These are phyloP conservation scores for Oligia fasciuncula DNA, from an alignment of 2,888 invertebrate genomes.

Conservation along the genomic window DNA sequence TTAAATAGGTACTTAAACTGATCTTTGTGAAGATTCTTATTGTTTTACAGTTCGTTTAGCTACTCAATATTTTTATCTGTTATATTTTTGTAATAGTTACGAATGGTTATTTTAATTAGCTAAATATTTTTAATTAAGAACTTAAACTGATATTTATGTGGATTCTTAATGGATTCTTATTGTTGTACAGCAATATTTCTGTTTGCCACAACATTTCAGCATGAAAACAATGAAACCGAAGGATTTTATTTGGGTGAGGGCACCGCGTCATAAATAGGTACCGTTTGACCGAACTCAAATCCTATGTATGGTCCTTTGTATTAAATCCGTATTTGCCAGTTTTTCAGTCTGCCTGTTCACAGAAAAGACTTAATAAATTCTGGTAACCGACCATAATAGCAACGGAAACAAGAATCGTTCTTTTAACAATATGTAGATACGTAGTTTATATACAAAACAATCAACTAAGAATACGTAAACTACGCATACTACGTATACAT, in stretches of 20 bases:
- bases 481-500: neutral
- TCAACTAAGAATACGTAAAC: constrained; percentile 13
- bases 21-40: neutral
- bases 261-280: neutral
- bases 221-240: neutral
- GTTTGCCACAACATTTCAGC: no score
- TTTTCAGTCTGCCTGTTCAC: neutral
- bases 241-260: neutral
- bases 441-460: neutral
- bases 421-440: neutral
- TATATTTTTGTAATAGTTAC: neutral
- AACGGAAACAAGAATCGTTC: neutral
- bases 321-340: neutral
- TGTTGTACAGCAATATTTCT: neutral
- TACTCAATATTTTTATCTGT: neutral
- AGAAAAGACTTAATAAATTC: no score
- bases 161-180: neutral
- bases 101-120: constrained; percentile 7
- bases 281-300: neutral
- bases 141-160: neutral
- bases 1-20: neutral
- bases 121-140: neutral
- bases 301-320: neutral
- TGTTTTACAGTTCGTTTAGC: neutral
- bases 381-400: neutral